Conservation (phyloP, 1,140 invertebrate species). For the Orchesella cincta region DNA sequence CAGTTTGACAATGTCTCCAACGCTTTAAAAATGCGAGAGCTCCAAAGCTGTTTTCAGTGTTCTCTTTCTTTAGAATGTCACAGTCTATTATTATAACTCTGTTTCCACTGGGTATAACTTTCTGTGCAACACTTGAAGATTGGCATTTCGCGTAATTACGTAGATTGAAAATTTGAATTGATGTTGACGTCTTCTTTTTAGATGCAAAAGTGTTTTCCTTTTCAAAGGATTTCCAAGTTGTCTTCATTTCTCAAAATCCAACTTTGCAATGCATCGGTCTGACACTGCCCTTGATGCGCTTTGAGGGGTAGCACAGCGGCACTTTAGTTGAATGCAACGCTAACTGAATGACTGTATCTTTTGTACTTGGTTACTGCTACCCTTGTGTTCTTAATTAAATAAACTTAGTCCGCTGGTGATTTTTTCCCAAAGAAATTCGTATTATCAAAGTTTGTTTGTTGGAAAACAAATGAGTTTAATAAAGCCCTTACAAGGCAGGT, state of each 20-base stretch:
- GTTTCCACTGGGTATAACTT: too few relatives aligned
- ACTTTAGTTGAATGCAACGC: neutral
- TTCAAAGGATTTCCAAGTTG: neutral
- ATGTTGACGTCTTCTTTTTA: neutral
- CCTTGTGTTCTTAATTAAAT: neutral
- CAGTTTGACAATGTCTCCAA: neutral
- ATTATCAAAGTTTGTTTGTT: neutral
- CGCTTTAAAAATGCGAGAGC: neutral
- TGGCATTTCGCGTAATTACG: slow-evolving; percentile 20
- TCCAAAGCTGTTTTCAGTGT: neutral
- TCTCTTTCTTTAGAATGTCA: too few relatives aligned
- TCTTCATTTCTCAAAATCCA: neutral
- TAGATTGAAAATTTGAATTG: slow-evolving; percentile 13
- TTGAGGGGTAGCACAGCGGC: neutral
- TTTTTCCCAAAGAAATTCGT: neutral
- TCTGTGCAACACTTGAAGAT: neutral
- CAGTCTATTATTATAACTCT: too few relatives aligned
- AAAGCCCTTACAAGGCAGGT: neutral
- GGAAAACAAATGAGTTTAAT: neutral
- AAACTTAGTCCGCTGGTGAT: neutral
- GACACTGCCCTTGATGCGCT: neutral
- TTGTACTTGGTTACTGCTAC: neutral
- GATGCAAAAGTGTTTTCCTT: neutral
- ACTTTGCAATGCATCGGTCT: neutral
- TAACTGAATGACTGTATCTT: neutral